Conservation (phyloP, 2,113 vertebrate genomes). For the Oceanodroma tethys region DNA sequence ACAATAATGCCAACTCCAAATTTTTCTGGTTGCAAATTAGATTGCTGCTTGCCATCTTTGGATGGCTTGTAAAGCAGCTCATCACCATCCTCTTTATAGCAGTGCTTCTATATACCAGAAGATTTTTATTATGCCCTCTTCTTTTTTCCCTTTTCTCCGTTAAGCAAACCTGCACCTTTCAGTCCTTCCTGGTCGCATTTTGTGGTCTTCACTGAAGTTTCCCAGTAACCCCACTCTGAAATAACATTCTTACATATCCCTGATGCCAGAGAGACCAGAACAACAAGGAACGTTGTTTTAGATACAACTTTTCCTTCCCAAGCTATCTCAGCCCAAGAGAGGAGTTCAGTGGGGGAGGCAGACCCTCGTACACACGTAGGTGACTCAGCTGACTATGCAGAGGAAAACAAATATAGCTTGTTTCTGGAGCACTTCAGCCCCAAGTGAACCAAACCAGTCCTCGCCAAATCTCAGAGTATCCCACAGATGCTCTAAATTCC, state of each 20-base stretch:
- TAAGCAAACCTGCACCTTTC: background rate
- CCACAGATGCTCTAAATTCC: background rate
- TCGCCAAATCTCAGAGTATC: background rate
- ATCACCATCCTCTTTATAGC: background rate
- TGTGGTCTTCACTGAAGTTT: background rate
- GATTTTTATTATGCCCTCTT: background rate
- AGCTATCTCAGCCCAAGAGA: background rate
- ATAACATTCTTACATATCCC: background rate
- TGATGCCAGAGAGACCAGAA: background rate
- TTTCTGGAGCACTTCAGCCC: background rate
- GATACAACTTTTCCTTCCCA: background rate
- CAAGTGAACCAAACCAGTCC: background rate
- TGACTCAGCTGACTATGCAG: background rate
- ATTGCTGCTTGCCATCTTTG: background rate
- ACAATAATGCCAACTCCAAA: background rate
- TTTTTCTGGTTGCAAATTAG: background rate
- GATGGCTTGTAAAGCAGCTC: background rate
- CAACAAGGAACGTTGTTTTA: background rate
- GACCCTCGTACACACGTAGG: fast-evolving
- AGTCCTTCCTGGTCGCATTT: background rate
- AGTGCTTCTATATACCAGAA: fast-evolving
- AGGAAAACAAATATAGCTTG: background rate
- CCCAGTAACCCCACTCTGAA: background rate
- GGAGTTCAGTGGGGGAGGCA: background rate
- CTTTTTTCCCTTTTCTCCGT: background rate